phyloP scores from a whole-genome alignment of 2,888 invertebrate genomes.

The Spodoptera littoralis region DNA sequence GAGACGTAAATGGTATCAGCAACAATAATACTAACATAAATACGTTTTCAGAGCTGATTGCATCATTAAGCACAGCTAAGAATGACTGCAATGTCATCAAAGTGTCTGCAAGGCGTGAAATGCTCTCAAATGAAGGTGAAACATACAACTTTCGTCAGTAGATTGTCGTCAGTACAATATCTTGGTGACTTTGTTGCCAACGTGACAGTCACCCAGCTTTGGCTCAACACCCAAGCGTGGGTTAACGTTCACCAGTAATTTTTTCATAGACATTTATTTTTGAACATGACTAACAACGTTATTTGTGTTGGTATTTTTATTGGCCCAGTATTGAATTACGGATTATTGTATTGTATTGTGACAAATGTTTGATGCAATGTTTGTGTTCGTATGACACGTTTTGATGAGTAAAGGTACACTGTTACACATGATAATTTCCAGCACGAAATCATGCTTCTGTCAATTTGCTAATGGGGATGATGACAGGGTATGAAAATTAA shows the following conservation, averaged over 20 bases:
- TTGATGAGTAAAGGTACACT: constrained; percentile 2
- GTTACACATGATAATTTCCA: too few species aligned
- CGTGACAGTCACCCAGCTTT: constrained; percentile 58
- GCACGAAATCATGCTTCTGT: too few species aligned
- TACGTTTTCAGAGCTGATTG: too few species aligned
- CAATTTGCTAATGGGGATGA: too few species aligned
- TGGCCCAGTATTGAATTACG: constrained; percentile 78
- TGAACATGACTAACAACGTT: constrained; percentile 79
- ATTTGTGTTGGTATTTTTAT: constrained; percentile 79
- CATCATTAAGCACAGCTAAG: too few species aligned
- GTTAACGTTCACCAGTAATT: constrained; percentile 66
- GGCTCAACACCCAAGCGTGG: constrained; percentile 75
- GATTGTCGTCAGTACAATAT: constrained; percentile 61
- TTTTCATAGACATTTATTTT: constrained; percentile 77
- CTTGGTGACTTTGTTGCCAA: constrained; percentile 59
- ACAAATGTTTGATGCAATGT: constrained; percentile 67
- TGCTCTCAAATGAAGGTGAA: too few species aligned
- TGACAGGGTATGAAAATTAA: too few species aligned
- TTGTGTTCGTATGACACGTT: constrained; percentile 46
- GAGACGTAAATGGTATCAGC: too few species aligned
- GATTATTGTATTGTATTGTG: constrained; percentile 60
- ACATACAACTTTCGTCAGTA: constrained; percentile 44
- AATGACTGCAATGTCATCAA: not conserved
- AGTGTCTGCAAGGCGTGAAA: not conserved
- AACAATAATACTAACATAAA: too few species aligned